Base-by-base conservation (phyloP, 2,113 vertebrate genomes). In the Eurypyga helias region DNA sequence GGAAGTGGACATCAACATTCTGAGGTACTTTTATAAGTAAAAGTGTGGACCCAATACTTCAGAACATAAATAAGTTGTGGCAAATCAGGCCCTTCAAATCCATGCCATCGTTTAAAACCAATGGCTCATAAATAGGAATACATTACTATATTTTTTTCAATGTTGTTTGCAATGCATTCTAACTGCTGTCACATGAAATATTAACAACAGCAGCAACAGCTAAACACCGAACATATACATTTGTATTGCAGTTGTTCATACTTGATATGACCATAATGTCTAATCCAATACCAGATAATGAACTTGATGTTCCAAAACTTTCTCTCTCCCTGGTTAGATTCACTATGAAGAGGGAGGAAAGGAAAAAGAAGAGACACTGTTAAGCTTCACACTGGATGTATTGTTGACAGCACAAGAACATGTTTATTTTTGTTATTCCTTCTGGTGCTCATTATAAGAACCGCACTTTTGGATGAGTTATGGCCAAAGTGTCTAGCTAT, bases 401-500 rank as follows among this genome's bases (percentile, higher is more conserved):
- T 46, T 87, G 79, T 89, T 70, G 90, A 92, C 88, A 94, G 88
- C 76, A 72, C 33, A 66, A 83, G 79, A 96, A 90, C 58, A 69
- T 29, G 81, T 91, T 93, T 87, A 84, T 91, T 95, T 97, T 89
- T 96, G 73, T 91, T 91, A 90, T 95, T 95, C 58, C 87, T 96
- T 95, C 90, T 93, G 94, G 82, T 93, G 78, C 62, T 96, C 89
- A 48, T 89, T 92, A 89, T 57, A 96, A 96, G 88, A 31, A 82
- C 41, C 48, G n/a, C 9, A 64, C n/a, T 90, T 64, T 57, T 45
- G 58, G 83, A 83, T 43, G 55, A 90, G 52, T 67, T 86, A 88
- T 55, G 75, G 69, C 77, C 79, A 82, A 81, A 82, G 55, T 58
- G 67, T 41, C 79, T 92, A 85, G 71, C 36, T 57, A 87, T 94